Base-by-base conservation (phyloP, 2,113 vertebrate species). In the Cervus canadensis region DNA sequence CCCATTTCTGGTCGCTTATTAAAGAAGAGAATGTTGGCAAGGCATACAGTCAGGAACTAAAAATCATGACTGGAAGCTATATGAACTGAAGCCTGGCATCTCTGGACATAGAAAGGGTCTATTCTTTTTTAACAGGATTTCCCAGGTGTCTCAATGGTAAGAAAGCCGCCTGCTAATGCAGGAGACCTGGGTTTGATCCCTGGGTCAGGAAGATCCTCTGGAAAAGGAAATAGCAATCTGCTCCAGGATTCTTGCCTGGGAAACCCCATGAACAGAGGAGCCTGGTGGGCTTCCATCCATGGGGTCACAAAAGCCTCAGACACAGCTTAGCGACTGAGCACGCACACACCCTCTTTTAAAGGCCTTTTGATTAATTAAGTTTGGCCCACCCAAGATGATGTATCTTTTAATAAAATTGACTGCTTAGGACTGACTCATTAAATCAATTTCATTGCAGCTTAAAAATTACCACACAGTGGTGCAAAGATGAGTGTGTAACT, bases 311-410 rank as follows among this genome's bases (percentile, higher is more conserved):
- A 67, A 67, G 33, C 17, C 33, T 67, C 64, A 4, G 64, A 67
- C 64, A 10, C 0, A 7, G 16, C 62, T 64, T 36, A 67, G 64
- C 0, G 8, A 67, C 33, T 67, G 54, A 19, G n/a, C 33, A n/a
- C 0, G 4, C 1, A 1, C 16, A 67, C 7, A n/a, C 30, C 4
- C 9, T 28, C 30, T 86, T 79, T 92, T 40, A 67, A 57, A 25
- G 33, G 17, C 26, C 52, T n/a, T 81, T 52, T 4, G 10, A 87
- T 57, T 62, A 62, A 62, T 30, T 67, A 40, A 54, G 50, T 85
- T 48, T 43, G 28, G 21, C 45, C 71, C 57, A 74, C 14, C 11
- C 48, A 54, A 10, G 5, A 76, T 52, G 33, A 62, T 23, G 16
- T 28, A 45, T 16, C 13, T 54, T 62, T 87, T 56, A 33, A 82